Conservation (phyloP, 92 coral and sea anemone species). For the Palythoa caribaeorum region DNA sequence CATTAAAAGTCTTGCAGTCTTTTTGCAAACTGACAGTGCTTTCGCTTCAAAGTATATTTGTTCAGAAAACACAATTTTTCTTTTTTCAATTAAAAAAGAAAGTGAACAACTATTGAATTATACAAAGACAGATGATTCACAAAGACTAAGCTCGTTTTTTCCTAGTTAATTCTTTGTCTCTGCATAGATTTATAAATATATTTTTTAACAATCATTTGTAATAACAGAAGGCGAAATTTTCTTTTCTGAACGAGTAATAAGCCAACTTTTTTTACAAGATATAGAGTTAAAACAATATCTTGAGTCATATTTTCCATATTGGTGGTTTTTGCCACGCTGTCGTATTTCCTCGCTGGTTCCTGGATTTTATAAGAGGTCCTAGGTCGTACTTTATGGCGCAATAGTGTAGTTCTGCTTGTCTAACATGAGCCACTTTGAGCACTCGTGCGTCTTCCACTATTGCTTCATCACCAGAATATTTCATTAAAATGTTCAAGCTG, state of each 20-base stretch:
- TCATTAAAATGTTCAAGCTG: slow-evolving; percentile 21
- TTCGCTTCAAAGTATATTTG: slow-evolving; percentile 24
- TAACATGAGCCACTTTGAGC: slow-evolving; percentile 23
- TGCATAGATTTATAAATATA: background rate
- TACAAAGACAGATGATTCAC: background rate
- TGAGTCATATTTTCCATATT: slow-evolving; percentile 8
- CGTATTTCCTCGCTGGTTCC: slow-evolving; percentile 23
- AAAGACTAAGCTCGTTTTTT: slow-evolving; percentile 17
- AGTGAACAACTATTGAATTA: slow-evolving; percentile 5
- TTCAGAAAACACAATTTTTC: slow-evolving; percentile 12
- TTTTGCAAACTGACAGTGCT: slow-evolving; percentile 3
- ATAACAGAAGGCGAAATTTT: background rate
- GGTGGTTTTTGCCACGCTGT: background rate
- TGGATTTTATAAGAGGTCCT: slow-evolving; percentile 21
- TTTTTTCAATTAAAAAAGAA: background rate
- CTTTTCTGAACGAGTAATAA: background rate
- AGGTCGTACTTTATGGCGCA: slow-evolving; percentile 12
- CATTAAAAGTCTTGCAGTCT: background rate
- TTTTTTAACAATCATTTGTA: background rate
- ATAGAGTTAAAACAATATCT: background rate
- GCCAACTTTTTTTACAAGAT: no score
- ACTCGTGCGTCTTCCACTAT: slow-evolving; percentile 22
- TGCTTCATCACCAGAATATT: slow-evolving; percentile 36
- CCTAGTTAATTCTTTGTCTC: background rate
- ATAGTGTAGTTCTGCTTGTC: slow-evolving; percentile 33